Evolutionary conservation across 2,113 vertebrate species (phyloP).

Genomic region (Corythornis cristatus): DNA sequence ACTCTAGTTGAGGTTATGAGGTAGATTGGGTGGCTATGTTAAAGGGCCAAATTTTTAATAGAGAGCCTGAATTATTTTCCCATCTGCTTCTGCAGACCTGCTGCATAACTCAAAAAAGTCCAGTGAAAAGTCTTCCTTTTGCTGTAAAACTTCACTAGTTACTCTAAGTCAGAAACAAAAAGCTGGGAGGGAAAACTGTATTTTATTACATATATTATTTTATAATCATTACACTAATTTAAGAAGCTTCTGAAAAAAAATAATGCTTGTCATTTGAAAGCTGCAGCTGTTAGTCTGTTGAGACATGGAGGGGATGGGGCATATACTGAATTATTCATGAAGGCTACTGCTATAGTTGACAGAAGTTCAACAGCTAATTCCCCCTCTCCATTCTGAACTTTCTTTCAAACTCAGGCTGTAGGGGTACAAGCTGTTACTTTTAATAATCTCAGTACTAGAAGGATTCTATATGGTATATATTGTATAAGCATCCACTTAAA

Average conservation of each 20-base stretch:
- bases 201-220: slow-evolving; percentile 44
- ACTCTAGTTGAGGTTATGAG: not conserved
- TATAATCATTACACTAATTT: slow-evolving; percentile 50
- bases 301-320: slow-evolving; percentile 29
- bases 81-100: not conserved
- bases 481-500: not conserved
- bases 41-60: not conserved
- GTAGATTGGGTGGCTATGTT: not conserved
- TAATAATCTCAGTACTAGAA: not conserved
- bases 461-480: not conserved
- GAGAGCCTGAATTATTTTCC: not conserved
- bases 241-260: slow-evolving; percentile 37
- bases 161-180: not conserved
- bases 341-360: slow-evolving; percentile 46
- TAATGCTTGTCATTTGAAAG: slow-evolving; percentile 56
- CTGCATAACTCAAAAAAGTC: not conserved
- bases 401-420: slow-evolving; percentile 2
- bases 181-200: not conserved
- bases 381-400: slow-evolving; percentile 40
- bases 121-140: not conserved
- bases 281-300: slow-evolving; percentile 63
- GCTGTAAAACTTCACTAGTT: not conserved
- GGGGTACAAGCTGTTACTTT: slow-evolving; percentile 40
- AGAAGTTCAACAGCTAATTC: slow-evolving; percentile 63
- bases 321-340: slow-evolving; percentile 61